These are phyloP conservation scores for Potamarius usumacintae DNA, from an alignment of 2,113 vertebrate species.

Conservation along the genomic window DNA sequence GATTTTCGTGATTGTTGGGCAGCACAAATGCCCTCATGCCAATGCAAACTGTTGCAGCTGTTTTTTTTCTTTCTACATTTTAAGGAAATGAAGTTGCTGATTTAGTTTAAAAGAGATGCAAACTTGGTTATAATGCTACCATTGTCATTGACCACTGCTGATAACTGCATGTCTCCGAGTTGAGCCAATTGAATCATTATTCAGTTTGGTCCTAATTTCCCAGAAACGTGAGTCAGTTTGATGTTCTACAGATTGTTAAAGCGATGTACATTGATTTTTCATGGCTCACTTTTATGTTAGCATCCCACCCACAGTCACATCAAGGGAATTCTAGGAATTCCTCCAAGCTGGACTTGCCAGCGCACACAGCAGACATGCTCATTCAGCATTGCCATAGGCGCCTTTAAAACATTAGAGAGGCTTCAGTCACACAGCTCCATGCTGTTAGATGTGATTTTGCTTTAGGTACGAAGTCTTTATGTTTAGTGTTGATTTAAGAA, in stretches of 20 bases:
- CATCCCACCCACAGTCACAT: slow-evolving; percentile 43
- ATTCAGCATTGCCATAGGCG: slow-evolving; percentile 24
- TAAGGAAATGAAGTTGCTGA: not conserved
- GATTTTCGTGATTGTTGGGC: not conserved
- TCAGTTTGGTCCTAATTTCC: slow-evolving; percentile 22
- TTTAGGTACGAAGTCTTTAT: not conserved
- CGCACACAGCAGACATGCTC: slow-evolving; percentile 13
- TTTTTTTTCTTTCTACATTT: not conserved
- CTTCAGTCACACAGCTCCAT: slow-evolving; percentile 18
- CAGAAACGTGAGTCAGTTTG: slow-evolving; percentile 43
- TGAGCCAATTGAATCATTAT: not conserved
- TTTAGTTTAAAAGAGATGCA: not conserved
- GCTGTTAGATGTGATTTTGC: not conserved
- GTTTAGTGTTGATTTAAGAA: not conserved
- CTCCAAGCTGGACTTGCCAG: slow-evolving; percentile 15
- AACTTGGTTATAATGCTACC: not conserved
- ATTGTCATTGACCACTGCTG: too few relatives aligned
- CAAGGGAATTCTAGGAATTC: slow-evolving; percentile 41
- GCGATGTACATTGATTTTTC: slow-evolving; percentile 35
- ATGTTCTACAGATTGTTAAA: slow-evolving; percentile 28
- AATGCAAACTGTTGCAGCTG: slow-evolving; percentile 11
- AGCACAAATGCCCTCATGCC: not conserved
- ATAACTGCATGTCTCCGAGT: not conserved
- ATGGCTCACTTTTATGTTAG: slow-evolving; percentile 36
- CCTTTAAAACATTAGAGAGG: slow-evolving; percentile 19